Base-by-base conservation (phyloP, 1,140 invertebrate species). In the Drosophila kanapiae region DNA sequence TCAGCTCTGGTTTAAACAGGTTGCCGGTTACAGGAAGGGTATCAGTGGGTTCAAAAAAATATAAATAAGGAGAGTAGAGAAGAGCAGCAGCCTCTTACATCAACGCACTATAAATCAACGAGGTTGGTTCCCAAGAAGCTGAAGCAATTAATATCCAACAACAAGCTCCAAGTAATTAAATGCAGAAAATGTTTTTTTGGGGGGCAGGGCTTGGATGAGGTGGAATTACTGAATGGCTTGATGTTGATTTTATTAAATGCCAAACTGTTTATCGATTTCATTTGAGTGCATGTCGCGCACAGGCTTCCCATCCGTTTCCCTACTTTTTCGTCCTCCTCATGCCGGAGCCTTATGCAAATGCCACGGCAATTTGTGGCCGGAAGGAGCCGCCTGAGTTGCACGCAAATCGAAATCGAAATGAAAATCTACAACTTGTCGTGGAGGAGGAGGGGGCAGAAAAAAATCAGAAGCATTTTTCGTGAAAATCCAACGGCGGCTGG, bases 371-470 rank as follows among this genome's bases (percentile, higher is more conserved):
- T 80, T 77, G 81, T 75, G 80, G 75, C 53, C 38, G 60, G 53
- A 49, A 61, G 62, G 60, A 62, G 65, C 7, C 27, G 3, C 27
- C 27, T 54, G 35, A 60, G 47, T 42, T 54, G 70, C 48, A 75
- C 47, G 65, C 71, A 79, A 83, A 79, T 82, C 77, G 67, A 78
- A 86, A 87, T 90, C 83, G 74, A 78, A 83, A 87, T 82, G 67
- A 90, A 90, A 88, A 90, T 88, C 85, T 82, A 85, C 84, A 90
- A 88, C 80, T 84, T 88, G 85, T 82, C 35, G 53, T 76, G 47
- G 61, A 49, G 51, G 61, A 38, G 3, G 43, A 4, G 18, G 27
- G 3, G n/a, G 42, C 43, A 58, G 65, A 58, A 65, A 29, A 16
- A 74, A 56, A 42, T 59, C 27, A 43, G 58, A 11, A 42, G 59